A percentile compares a stretch with the other conserved stretches of the same genome.
phyloP scores from a whole-genome alignment of 2,888 invertebrate genomes.

The Phytoseiulus persimilis region DNA sequence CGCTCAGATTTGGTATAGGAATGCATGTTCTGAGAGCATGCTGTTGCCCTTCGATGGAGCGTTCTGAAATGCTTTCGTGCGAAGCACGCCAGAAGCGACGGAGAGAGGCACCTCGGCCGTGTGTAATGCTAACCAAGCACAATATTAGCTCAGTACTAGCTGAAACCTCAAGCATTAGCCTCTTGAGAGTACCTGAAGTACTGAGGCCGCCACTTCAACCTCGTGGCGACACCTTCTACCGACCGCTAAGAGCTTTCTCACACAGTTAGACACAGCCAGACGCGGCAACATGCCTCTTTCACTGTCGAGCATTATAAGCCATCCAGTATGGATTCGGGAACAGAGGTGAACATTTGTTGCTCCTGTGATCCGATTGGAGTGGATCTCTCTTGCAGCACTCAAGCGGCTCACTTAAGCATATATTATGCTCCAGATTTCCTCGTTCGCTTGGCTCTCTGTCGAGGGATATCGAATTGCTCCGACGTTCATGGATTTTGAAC shows the following conservation, averaged over 20 bases:
- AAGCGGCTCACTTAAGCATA: neutral
- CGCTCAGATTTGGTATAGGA: too few relatives aligned
- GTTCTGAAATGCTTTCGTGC: neutral
- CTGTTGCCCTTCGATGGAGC: neutral
- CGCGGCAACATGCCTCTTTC: neutral
- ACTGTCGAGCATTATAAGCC: neutral
- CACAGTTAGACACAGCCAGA: neutral
- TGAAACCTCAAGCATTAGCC: neutral
- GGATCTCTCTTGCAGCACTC: neutral
- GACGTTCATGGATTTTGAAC: neutral
- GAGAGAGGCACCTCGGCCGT: neutral
- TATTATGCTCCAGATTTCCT: neutral
- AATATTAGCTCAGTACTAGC: neutral
- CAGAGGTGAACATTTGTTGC: neutral
- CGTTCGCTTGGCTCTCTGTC: neutral
- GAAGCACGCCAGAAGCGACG: neutral
- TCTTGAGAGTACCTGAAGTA: neutral
- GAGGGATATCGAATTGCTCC: neutral
- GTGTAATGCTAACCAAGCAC: neutral
- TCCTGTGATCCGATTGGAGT: neutral
- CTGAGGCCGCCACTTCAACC: neutral
- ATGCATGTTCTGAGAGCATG: too few relatives aligned
- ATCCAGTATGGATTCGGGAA: neutral
- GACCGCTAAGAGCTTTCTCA: neutral
- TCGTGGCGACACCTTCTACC: neutral